These are phyloP conservation scores for Steatocranus sp. DNA, from an alignment of 2,797 vertebrate species.

Conservation along the genomic window DNA sequence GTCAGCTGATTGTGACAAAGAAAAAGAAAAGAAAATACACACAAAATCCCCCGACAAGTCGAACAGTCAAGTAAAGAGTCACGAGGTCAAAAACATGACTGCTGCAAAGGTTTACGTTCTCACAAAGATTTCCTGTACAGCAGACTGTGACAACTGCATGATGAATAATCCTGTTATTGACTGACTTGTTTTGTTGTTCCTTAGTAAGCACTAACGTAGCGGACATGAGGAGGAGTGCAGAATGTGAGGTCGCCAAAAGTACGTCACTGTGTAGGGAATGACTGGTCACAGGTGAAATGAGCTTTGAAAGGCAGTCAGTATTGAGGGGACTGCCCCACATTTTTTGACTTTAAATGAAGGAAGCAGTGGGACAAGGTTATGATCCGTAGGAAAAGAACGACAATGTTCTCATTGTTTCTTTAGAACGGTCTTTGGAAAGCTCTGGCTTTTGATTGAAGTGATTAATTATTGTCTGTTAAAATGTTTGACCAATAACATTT, in stretches of 20 bases:
- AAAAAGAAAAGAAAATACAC: background rate
- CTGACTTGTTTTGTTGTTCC: slow-evolving; percentile 31
- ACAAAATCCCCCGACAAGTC: background rate
- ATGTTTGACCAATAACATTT: background rate
- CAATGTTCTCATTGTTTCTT: slow-evolving; percentile 14
- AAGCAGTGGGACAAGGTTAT: background rate
- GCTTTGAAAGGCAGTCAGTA: slow-evolving; percentile 43
- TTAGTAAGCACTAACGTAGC: slow-evolving; percentile 40
- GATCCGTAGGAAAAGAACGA: background rate
- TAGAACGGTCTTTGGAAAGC: background rate
- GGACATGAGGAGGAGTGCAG: slow-evolving; percentile 30
- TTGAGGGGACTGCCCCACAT: slow-evolving; percentile 2
- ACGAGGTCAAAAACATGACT: background rate
- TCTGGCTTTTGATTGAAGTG: background rate
- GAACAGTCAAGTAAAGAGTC: background rate
- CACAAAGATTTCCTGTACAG: slow-evolving; percentile 27
- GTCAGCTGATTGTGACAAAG: background rate
- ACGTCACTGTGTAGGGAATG: slow-evolving; percentile 37
- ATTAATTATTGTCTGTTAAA: background rate
- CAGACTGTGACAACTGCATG: slow-evolving; percentile 5
- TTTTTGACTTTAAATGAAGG: slow-evolving; percentile 9
- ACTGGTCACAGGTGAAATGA: slow-evolving; percentile 63
- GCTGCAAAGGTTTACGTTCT: slow-evolving; percentile 2
- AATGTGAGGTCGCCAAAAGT: slow-evolving; percentile 36
- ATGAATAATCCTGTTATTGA: slow-evolving; percentile 48